These are phyloP conservation scores for Cryptus armator DNA, from an alignment of 2,888 invertebrate species.

Conservation along the genomic window DNA sequence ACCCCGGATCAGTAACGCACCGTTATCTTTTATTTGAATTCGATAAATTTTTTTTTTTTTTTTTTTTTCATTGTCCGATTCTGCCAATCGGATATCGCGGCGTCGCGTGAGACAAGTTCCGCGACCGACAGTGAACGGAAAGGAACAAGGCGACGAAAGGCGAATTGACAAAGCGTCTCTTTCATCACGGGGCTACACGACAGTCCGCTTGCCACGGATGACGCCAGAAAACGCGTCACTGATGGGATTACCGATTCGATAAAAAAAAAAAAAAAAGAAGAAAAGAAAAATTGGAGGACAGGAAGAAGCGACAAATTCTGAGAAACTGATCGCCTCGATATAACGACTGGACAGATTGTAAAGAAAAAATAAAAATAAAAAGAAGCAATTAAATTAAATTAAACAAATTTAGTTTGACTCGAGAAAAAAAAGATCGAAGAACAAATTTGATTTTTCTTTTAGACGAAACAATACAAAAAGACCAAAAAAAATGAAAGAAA, in stretches of 20 bases:
- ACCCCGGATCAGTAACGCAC: background rate
- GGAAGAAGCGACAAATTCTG: background rate
- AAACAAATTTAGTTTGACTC: background rate
- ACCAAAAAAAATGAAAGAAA: too few relatives aligned
- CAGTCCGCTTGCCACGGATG: background rate
- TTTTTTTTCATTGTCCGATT: constrained; percentile 55
- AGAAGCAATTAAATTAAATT: background rate
- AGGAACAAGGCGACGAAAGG: background rate
- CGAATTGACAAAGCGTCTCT: constrained; percentile 34
- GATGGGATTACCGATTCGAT: constrained; percentile 7
- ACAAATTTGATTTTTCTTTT: background rate
- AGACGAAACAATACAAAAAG: too few relatives aligned
- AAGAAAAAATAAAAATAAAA: background rate
- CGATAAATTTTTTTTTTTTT: constrained; percentile 59
- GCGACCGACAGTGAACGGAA: background rate
- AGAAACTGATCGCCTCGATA: background rate
- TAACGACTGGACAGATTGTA: background rate
- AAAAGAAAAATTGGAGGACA: background rate
- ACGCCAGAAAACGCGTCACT: constrained; percentile 1
- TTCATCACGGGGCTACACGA: constrained; percentile 5
- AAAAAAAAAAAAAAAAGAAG: background rate
- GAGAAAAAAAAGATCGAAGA: background rate
- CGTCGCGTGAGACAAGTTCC: background rate
- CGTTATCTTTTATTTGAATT: constrained; percentile 64
- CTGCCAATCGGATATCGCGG: constrained; percentile 29